A percentile compares a stretch with the other conserved stretches of the same genome.
These are phyloP conservation scores for Acleris sparsana DNA, from an alignment of 2,888 invertebrate genomes.

Conservation along the genomic window DNA sequence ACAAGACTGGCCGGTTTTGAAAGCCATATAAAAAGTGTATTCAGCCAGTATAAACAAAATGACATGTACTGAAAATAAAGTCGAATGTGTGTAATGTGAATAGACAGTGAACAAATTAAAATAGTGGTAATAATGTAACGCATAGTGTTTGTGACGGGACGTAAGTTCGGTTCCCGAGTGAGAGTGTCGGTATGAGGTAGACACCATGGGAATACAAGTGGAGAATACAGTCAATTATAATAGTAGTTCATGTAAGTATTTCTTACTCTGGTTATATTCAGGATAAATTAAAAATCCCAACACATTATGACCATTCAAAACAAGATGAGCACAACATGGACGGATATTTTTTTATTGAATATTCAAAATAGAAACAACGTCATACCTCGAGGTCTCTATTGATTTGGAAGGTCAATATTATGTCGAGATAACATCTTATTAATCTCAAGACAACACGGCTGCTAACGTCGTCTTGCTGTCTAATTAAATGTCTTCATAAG, in stretches of 20 bases:
- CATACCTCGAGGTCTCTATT: neutral
- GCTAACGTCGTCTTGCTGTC: neutral
- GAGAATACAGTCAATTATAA: conserved; percentile 75
- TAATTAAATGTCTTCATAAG: conserved; percentile 30
- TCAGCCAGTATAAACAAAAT: conserved; percentile 2
- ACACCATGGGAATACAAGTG: conserved; percentile 78
- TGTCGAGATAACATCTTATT: too few relatives aligned
- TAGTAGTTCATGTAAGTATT: conserved; percentile 75
- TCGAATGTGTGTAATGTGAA: conserved; percentile 4
- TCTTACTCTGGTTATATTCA: neutral
- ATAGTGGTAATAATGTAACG: conserved; percentile 38
- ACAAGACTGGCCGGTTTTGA: conserved; percentile 9
- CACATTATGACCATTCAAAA: too few relatives aligned
- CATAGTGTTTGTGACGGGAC: conserved; percentile 44
- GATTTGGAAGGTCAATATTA: neutral
- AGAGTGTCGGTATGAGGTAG: conserved; percentile 44
- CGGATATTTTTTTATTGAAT: too few relatives aligned
- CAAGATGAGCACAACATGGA: too few relatives aligned
- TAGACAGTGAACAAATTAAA: conserved; percentile 16
- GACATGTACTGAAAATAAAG: conserved; percentile 12
- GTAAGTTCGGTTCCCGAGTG: conserved; percentile 36
- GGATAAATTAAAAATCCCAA: neutral
- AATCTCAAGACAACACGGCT: too few relatives aligned
- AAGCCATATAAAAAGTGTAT: conserved; percentile 6
- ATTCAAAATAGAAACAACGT: too few relatives aligned